These are phyloP conservation scores for Dynastes tityus DNA, from an alignment of 2,888 invertebrate species.

Conservation along the genomic window DNA sequence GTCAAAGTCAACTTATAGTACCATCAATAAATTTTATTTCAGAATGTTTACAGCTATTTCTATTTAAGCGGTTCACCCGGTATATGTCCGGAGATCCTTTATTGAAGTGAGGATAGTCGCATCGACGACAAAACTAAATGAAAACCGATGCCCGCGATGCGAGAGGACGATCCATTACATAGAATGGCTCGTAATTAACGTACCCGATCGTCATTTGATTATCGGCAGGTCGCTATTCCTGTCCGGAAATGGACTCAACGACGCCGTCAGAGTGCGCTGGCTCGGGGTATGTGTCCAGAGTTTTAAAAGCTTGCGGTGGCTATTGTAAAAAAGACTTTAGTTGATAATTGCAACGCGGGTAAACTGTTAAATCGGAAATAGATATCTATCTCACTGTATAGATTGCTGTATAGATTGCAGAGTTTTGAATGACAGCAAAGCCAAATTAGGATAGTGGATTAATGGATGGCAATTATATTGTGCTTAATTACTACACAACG, in stretches of 20 bases:
- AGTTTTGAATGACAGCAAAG: no score
- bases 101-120: not conserved
- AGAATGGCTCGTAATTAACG: constrained; percentile 65
- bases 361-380: not conserved
- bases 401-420: no score
- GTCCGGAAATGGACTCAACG: constrained; percentile 61
- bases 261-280: constrained; percentile 37
- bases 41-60: no score
- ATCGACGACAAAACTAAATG: constrained; percentile 14
- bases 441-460: no score
- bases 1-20: no score
- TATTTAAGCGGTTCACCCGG: not conserved
- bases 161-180: constrained; percentile 34
- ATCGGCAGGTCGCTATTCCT: constrained; percentile 61
- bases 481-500: no score
- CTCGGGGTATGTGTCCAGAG: constrained; percentile 29
- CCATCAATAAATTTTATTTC: no score
- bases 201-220: constrained; percentile 64
- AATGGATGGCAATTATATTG: no score
- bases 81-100: not conserved
- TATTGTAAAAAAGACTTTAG: not conserved
- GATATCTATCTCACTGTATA: no score
- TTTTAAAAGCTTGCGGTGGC: not conserved
- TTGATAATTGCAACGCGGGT: constrained; percentile 3
- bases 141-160: not conserved